Percentiles rank a stretch among this genome's conserved stretches.
phyloP scores from a whole-genome alignment of 2,888 invertebrate genomes.

The Cheilosia pagana region DNA sequence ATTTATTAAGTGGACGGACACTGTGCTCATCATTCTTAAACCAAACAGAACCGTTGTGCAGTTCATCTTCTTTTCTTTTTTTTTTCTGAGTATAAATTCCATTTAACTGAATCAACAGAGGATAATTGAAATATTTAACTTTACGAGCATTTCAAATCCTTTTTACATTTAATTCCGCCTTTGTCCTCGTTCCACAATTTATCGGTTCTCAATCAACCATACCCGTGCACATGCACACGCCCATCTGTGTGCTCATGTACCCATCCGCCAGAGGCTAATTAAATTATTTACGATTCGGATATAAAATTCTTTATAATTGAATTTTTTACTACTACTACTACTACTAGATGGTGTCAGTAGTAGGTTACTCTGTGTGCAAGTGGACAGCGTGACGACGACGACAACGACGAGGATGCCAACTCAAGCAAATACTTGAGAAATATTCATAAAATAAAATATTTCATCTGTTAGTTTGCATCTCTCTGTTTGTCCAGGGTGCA shows the following conservation, averaged over 20 bases:
- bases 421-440: constrained; percentile 35
- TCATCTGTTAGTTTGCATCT: constrained; percentile 41
- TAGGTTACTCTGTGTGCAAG: constrained; percentile 1
- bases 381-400: constrained; percentile 13
- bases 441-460: constrained; percentile 57
- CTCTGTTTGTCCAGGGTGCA: background rate
- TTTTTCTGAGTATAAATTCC: constrained; percentile 19
- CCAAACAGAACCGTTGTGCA: too few relatives aligned
- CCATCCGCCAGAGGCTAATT: constrained; percentile 51
- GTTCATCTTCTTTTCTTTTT: background rate
- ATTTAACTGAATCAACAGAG: constrained; percentile 33
- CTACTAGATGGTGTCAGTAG: constrained; percentile 19
- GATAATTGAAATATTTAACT: constrained; percentile 63
- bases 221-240: constrained; percentile 36
- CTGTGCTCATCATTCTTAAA: background rate
- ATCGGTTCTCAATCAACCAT: constrained; percentile 60
- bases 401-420: background rate
- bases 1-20: constrained; percentile 21
- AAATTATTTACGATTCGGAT: constrained; percentile 72
- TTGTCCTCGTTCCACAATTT: constrained; percentile 60
- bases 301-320: constrained; percentile 68
- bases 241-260: constrained; percentile 8
- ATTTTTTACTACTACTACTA: constrained; percentile 49
- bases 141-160: constrained; percentile 58
- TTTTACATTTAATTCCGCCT: constrained; percentile 46